phyloP scores from a whole-genome alignment of 2,113 vertebrate genomes.

The Sialia sialis region DNA sequence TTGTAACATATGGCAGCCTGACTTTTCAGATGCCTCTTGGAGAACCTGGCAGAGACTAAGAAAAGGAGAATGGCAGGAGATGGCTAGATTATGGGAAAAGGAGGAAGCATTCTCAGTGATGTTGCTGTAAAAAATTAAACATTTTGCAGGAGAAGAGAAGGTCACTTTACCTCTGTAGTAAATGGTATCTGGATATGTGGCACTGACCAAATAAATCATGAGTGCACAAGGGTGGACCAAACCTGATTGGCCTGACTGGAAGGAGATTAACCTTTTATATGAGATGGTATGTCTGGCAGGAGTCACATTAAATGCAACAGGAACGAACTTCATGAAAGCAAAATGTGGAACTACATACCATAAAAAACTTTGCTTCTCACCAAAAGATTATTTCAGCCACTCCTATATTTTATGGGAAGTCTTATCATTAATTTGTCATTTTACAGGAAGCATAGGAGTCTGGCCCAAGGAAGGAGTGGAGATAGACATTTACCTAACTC shows the following conservation, averaged over 20 bases:
- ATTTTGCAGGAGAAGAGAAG: neutral
- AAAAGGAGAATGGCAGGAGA: neutral
- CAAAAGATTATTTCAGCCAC: neutral
- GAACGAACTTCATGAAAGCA: neutral
- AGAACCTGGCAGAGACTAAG: neutral
- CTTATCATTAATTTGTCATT: neutral
- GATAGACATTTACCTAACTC: neutral
- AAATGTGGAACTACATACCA: neutral
- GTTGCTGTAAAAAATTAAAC: neutral
- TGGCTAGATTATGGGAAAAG: neutral
- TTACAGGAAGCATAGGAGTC: neutral
- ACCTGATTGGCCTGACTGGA: neutral
- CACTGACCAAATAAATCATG: neutral
- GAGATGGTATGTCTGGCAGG: rapidly evolving
- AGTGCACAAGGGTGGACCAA: neutral
- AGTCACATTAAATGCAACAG: neutral
- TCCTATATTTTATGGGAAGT: neutral
- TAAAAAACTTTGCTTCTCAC: neutral
- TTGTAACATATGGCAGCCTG: neutral
- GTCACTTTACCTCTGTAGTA: neutral
- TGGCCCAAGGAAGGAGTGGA: neutral
- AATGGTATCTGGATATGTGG: neutral
- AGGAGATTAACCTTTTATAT: neutral
- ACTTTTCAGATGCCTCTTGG: neutral
- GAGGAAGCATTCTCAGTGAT: neutral